Conservation (phyloP, 2,113 vertebrate species). For the Caloenas nicobarica region DNA sequence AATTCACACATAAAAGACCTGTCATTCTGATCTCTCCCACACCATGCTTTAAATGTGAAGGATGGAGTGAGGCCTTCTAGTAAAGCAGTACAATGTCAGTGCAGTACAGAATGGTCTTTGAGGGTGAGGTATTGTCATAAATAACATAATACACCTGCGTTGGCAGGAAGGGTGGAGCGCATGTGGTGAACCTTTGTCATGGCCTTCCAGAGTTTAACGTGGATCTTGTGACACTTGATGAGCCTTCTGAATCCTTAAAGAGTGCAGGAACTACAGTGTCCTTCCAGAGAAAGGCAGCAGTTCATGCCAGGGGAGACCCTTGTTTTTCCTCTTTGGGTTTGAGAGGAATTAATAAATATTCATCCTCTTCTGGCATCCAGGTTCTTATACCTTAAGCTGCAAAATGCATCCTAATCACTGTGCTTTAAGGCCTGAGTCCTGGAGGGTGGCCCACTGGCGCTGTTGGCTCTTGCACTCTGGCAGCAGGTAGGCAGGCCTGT, state of each 20-base stretch:
- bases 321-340: background rate
- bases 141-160: background rate
- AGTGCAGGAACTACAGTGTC: background rate
- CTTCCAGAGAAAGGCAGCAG: background rate
- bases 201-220: background rate
- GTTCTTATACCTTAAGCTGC: background rate
- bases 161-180: background rate
- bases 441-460: background rate
- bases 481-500: background rate
- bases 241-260: background rate
- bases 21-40: slow-evolving; percentile 52
- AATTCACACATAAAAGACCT: slow-evolving; percentile 60
- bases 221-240: background rate
- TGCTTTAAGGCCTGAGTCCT: background rate
- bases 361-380: background rate
- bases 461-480: background rate
- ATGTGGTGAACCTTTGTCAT: accelerated
- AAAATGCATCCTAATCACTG: background rate
- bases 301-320: background rate
- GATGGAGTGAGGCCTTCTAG: slow-evolving; percentile 21
- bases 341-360: background rate
- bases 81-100: background rate
- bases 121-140: background rate
- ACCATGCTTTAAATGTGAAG: slow-evolving; percentile 31
- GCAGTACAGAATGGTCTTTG: background rate